Conservation (phyloP, 2,797 vertebrate genomes). For the Muscicapa striata region DNA sequence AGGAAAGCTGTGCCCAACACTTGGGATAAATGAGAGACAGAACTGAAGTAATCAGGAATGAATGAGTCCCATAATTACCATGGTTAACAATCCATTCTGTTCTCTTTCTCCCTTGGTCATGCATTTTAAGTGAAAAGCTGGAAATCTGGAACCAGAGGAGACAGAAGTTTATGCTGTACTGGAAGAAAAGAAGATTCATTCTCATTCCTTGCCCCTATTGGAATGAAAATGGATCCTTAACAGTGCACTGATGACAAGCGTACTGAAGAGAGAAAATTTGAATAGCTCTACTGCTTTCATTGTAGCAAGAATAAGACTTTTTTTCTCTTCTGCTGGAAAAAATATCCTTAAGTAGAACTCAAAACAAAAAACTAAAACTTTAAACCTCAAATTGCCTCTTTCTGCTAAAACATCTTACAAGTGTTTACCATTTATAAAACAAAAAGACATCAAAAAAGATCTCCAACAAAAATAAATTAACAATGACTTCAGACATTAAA, state of each 20-base stretch:
- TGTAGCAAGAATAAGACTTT: neutral
- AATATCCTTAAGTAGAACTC: neutral
- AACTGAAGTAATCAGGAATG: conserved; percentile 19
- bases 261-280: neutral
- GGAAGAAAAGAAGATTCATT: neutral
- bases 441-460: neutral
- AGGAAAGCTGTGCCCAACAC: neutral
- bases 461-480: neutral
- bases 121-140: conserved; percentile 5
- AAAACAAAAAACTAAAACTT: neutral
- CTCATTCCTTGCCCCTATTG: neutral
- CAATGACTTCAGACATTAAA: neutral
- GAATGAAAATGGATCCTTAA: neutral
- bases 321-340: neutral
- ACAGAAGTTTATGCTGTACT: neutral
- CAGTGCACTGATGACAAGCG: neutral
- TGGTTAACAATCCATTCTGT: conserved; percentile 9
- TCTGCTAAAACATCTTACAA: neutral
- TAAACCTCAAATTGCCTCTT: neutral
- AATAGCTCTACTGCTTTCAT: neutral
- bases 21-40: neutral
- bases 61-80: conserved; percentile 3
- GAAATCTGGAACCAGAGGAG: neutral
- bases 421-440: neutral
- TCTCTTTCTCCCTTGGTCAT: neutral